Percentiles rank a stretch among this genome's conserved stretches.
phyloP scores from a whole-genome alignment of 2,797 vertebrate species.

The Acanthopagrus latus region DNA sequence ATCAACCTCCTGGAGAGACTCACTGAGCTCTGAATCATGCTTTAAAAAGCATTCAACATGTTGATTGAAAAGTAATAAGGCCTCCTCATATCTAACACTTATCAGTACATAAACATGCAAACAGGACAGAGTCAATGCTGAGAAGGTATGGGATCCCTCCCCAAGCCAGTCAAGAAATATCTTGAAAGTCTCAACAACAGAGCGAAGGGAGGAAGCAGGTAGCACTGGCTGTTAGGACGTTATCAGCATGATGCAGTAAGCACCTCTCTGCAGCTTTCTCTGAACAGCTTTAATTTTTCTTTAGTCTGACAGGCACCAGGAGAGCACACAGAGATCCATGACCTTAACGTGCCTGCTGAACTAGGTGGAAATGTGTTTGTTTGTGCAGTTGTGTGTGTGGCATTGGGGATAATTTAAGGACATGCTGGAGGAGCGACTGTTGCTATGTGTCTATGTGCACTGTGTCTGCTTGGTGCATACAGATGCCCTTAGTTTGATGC shows the following conservation, averaged over 20 bases:
- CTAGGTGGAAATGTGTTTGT: slow-evolving; percentile 42
- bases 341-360: slow-evolving; percentile 54
- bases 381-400: slow-evolving; percentile 36
- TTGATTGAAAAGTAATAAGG: slow-evolving; percentile 15
- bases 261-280: slow-evolving; percentile 43
- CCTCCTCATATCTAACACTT: not conserved
- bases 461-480: slow-evolving; percentile 59
- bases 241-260: slow-evolving; percentile 66
- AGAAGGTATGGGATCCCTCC: slow-evolving; percentile 17
- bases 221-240: slow-evolving; percentile 25
- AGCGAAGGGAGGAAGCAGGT: slow-evolving; percentile 24
- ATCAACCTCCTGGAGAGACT: slow-evolving; percentile 14
- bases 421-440: slow-evolving; percentile 44
- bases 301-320: slow-evolving; percentile 55
- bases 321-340: slow-evolving; percentile 52
- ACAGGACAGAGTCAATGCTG: slow-evolving; percentile 8
- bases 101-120: not conserved
- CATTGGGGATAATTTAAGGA: slow-evolving; percentile 55
- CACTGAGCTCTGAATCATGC: slow-evolving; percentile 18
- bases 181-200: slow-evolving; percentile 42
- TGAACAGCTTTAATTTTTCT: slow-evolving; percentile 61
- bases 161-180: slow-evolving; percentile 28
- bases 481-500: slow-evolving; percentile 44
- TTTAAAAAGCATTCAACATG: not conserved
- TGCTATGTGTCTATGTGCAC: slow-evolving; percentile 34